phyloP scores from a whole-genome alignment of 92 coral and sea anemone genomes.

The Parazoanthus swiftii region DNA sequence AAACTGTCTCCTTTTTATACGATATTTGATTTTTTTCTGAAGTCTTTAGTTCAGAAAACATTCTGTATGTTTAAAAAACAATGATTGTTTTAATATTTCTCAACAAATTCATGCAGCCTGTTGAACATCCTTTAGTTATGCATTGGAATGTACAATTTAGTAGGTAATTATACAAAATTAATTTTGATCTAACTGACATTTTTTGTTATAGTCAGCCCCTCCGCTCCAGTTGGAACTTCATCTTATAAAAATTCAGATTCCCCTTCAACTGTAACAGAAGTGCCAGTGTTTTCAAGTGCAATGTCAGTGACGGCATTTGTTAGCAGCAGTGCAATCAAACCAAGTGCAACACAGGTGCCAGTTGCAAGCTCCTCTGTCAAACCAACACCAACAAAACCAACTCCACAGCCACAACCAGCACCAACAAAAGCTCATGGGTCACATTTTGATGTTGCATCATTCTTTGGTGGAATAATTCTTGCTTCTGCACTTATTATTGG shows the following conservation, averaged over 20 bases:
- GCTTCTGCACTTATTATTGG: slow-evolving; percentile 59
- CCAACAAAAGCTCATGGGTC: slow-evolving; percentile 38
- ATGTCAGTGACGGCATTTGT: neutral
- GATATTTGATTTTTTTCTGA: too few relatives aligned
- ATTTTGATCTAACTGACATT: neutral
- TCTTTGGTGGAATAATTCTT: slow-evolving; percentile 93
- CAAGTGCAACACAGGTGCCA: slow-evolving; percentile 2
- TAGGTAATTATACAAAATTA: too few relatives aligned
- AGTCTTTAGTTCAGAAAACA: too few relatives aligned
- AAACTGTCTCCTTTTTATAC: too few relatives aligned
- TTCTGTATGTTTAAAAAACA: too few relatives aligned
- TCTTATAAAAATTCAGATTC: neutral
- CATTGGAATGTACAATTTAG: too few relatives aligned
- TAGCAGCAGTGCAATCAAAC: neutral
- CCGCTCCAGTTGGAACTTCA: neutral
- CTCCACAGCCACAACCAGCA: slow-evolving; percentile 27
- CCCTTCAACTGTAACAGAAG: neutral
- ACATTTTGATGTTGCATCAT: slow-evolving; percentile 87
- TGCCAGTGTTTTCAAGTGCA: neutral
- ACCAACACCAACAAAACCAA: neutral
- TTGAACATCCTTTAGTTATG: too few relatives aligned
- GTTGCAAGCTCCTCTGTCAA: neutral
- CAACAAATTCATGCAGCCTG: too few relatives aligned
- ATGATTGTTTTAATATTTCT: too few relatives aligned
- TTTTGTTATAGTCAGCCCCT: neutral